A percentile compares a stretch with the other conserved stretches of the same genome.
Evolutionary conservation across 2,113 vertebrate genomes (phyloP).

Genomic region (Clarias gariepinus): DNA sequence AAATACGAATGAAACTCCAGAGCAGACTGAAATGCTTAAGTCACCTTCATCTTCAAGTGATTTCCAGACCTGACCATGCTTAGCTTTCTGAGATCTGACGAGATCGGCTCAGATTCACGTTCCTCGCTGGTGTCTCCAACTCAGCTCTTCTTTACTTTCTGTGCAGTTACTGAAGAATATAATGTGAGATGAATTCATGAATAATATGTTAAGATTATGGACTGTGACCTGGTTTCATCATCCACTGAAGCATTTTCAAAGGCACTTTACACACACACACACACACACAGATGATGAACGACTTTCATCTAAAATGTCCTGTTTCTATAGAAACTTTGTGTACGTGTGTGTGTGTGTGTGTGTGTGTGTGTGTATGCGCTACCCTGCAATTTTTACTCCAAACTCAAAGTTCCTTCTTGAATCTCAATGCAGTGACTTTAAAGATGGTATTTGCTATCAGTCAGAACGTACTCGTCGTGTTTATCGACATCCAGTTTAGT

Average conservation of each 20-base stretch:
- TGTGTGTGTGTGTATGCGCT: neutral
- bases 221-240: constrained; percentile 9
- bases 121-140: neutral
- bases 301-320: neutral
- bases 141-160: neutral
- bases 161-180: neutral
- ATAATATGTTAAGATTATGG: neutral
- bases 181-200: neutral
- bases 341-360: neutral
- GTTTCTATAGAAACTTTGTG: constrained; percentile 9
- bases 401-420: neutral
- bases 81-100: neutral
- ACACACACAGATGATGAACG: neutral
- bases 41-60: neutral
- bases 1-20: neutral
- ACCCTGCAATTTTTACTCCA: neutral
- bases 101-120: neutral
- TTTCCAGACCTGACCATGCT: neutral
- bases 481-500: neutral
- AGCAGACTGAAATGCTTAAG: neutral
- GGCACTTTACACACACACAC: neutral
- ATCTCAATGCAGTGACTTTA: neutral
- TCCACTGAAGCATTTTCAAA: neutral
- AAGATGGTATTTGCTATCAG: neutral
- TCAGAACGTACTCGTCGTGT: neutral